These are phyloP conservation scores for Pollenia angustigena DNA, from an alignment of 2,888 invertebrate genomes.

Conservation along the genomic window DNA sequence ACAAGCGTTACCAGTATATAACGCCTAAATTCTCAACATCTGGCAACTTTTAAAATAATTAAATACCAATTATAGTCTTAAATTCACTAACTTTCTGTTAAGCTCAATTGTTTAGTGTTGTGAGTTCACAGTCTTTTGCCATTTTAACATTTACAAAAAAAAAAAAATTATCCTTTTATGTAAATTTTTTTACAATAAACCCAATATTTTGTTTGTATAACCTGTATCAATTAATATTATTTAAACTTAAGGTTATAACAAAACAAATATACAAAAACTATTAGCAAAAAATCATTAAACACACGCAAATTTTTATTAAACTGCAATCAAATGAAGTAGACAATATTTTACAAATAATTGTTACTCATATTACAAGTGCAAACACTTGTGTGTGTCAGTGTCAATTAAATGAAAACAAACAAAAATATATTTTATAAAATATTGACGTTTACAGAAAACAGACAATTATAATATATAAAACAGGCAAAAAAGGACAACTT, in stretches of 20 bases:
- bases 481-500: conserved; percentile 34
- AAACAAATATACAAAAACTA: conserved; percentile 33
- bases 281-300: neutral
- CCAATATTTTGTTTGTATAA: conserved; percentile 39
- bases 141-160: no score
- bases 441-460: conserved; percentile 55
- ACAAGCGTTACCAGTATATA: no score
- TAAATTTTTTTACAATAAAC: neutral
- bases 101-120: no score
- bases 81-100: no score
- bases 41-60: no score
- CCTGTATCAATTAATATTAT: conserved; percentile 57
- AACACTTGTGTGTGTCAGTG: conserved; percentile 18
- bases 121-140: no score
- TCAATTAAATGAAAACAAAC: conserved; percentile 58
- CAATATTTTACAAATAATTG: conserved; percentile 48
- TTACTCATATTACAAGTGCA: conserved; percentile 21
- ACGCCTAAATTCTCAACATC: no score
- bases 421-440: conserved; percentile 12
- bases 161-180: neutral
- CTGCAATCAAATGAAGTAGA: conserved; percentile 46
- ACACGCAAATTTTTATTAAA: conserved; percentile 9
- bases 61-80: no score
- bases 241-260: conserved; percentile 63
- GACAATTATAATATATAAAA: conserved; percentile 28